phyloP scores from a whole-genome alignment of 2,797 vertebrate species.

The Argentina silus region DNA sequence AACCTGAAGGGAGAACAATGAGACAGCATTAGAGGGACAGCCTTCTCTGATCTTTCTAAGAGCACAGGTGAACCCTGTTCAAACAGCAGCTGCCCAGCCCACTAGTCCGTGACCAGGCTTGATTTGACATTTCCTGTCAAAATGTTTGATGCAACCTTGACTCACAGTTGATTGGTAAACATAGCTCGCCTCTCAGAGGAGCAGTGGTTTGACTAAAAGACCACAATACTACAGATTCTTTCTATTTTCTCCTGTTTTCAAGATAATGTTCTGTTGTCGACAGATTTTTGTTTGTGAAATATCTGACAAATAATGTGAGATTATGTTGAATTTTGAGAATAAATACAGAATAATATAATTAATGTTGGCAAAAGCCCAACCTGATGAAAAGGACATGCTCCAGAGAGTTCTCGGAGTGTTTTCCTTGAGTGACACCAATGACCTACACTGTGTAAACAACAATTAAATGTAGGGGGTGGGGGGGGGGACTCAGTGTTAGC shows the following conservation, averaged over 20 bases:
- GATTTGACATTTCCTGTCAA: conserved; percentile 2
- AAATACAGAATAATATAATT: too few species aligned
- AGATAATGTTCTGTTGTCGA: background rate
- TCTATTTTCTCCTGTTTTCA: background rate
- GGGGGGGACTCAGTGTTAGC: background rate
- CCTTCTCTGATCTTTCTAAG: background rate
- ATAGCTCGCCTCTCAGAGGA: background rate
- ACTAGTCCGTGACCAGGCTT: background rate
- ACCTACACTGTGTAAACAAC: background rate
- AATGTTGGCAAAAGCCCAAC: too few species aligned
- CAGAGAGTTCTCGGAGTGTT: background rate
- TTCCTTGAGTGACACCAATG: background rate
- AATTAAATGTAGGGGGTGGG: background rate
- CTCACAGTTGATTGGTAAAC: conserved; percentile 1
- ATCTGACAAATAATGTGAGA: background rate
- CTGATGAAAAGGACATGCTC: too few species aligned
- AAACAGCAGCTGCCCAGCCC: background rate
- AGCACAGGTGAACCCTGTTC: background rate
- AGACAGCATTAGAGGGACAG: background rate
- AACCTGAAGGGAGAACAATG: background rate
- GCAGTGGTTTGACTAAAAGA: background rate
- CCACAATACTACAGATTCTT: conserved; percentile 1
- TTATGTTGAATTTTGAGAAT: too few species aligned
- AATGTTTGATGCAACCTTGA: background rate
- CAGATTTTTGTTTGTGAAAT: background rate